phyloP scores from a whole-genome alignment of 2,797 vertebrate genomes.

The Lycodopsis pacificus region DNA sequence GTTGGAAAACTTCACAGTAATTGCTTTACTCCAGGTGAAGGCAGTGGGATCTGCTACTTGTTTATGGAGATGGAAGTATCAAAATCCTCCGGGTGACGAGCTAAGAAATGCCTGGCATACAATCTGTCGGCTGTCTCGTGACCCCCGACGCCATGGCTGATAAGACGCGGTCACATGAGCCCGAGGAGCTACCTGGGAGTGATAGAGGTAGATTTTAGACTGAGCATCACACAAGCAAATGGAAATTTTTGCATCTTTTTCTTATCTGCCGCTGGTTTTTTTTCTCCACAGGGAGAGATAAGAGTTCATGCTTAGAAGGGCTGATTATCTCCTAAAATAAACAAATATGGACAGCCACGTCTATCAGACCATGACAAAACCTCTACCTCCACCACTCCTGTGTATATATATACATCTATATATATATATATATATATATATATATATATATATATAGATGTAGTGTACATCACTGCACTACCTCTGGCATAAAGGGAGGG shows the following conservation, averaged over 20 bases:
- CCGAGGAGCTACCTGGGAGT: conserved; percentile 58
- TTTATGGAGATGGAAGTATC: conserved; percentile 65
- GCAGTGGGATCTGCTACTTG: conserved; percentile 58
- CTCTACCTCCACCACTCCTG: conserved; percentile 34
- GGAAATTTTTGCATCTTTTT: conserved; percentile 77
- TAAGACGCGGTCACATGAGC: conserved; percentile 65
- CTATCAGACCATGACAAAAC: conserved; percentile 75
- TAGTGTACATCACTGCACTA: not conserved
- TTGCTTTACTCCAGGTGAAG: conserved; percentile 71
- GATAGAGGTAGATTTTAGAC: conserved; percentile 72
- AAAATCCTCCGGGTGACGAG: conserved; percentile 69
- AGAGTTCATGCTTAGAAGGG: conserved; percentile 75
- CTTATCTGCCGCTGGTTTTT: conserved; percentile 72
- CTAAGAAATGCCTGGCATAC: conserved; percentile 48
- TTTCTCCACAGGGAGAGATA: conserved; percentile 71
- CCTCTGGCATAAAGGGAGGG: not conserved
- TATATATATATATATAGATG: no score
- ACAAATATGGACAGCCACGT: conserved; percentile 79
- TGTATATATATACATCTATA: conserved; percentile 26
- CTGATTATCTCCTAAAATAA: conserved; percentile 84
- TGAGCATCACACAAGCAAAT: conserved; percentile 67
- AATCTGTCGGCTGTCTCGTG: conserved; percentile 74
- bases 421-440: no score
- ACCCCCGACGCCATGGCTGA: conserved; percentile 68
- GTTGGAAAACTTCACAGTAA: conserved; percentile 62